Evolutionary conservation across 1,140 invertebrate species (phyloP).

Genomic region (Drosophila littoralis): DNA sequence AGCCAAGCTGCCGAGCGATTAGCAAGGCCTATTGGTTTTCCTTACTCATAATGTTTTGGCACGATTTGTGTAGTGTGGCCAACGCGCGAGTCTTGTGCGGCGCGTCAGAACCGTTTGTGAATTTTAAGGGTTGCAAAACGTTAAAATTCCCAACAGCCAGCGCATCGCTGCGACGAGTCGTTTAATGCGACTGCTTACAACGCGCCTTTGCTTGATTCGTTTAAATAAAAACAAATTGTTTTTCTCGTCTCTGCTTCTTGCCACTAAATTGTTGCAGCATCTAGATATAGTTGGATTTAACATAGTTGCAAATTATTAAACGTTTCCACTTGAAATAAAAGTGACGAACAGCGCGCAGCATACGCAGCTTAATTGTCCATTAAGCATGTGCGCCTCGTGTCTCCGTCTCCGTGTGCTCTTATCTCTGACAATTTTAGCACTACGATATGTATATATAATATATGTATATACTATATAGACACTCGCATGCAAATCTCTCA

Average conservation of each 20-base stretch:
- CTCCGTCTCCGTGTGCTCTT: neutral
- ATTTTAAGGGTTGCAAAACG: conserved; percentile 26
- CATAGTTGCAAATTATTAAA: conserved; percentile 11
- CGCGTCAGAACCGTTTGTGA: conserved; percentile 56
- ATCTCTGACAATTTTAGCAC: conserved; percentile 17
- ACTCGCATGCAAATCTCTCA: conserved; percentile 2
- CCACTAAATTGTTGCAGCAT: neutral
- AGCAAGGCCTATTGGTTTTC: conserved; percentile 82
- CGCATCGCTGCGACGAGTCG: neutral
- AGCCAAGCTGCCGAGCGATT: conserved; percentile 79
- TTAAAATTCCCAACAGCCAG: conserved; percentile 30
- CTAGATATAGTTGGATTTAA: neutral
- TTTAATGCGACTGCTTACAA: neutral
- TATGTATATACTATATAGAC: conserved; percentile 7
- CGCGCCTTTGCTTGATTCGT: conserved; percentile 49
- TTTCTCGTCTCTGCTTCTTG: neutral
- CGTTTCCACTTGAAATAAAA: conserved; percentile 34
- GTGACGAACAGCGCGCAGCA: neutral
- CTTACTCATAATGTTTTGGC: conserved; percentile 84
- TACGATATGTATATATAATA: neutral
- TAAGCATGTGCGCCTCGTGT: neutral
- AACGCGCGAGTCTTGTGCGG: conserved; percentile 7
- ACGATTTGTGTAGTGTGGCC: conserved; percentile 28
- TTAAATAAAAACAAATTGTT: conserved; percentile 46
- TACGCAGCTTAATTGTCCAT: conserved; percentile 59